Percentiles rank a stretch among this genome's conserved stretches.
These are phyloP conservation scores for Nanorana parkeri DNA, from an alignment of 2,113 vertebrate genomes.

Conservation along the genomic window DNA sequence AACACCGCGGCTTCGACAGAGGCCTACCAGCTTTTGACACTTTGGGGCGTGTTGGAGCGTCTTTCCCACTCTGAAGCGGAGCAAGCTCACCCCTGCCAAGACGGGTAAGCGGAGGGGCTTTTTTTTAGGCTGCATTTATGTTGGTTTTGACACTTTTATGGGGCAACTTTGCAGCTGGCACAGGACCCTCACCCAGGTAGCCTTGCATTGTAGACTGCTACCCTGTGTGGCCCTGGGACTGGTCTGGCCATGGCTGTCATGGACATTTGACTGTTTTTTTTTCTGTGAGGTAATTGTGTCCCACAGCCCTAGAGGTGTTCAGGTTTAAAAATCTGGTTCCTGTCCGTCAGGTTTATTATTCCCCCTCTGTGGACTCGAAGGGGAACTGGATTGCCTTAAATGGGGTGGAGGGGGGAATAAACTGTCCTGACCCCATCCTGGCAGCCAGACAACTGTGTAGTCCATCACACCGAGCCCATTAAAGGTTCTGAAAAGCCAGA, in stretches of 20 bases:
- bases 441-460: too few species aligned
- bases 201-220: neutral
- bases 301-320: too few species aligned
- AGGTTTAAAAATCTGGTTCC: neutral
- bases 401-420: too few species aligned
- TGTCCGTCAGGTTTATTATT: neutral
- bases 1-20: slow-evolving; percentile 85
- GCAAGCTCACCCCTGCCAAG: slow-evolving; percentile 36
- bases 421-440: too few species aligned
- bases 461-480: too few species aligned
- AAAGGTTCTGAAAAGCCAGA: too few species aligned
- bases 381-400: too few species aligned
- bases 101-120: slow-evolving; percentile 59
- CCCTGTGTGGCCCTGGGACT: neutral
- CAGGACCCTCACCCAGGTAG: neutral
- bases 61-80: neutral
- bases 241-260: neutral
- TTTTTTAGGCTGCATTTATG: neutral
- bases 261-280: neutral
- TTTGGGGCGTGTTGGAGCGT: neutral
- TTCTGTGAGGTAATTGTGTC: neutral
- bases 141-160: neutral
- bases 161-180: neutral
- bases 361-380: too few species aligned
- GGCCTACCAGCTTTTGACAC: slow-evolving; percentile 73